Evolutionary conservation across 2,113 vertebrate genomes (phyloP), one percentile per base, ranked within the genome.

Genomic region (Electrona antarctica): DNA sequence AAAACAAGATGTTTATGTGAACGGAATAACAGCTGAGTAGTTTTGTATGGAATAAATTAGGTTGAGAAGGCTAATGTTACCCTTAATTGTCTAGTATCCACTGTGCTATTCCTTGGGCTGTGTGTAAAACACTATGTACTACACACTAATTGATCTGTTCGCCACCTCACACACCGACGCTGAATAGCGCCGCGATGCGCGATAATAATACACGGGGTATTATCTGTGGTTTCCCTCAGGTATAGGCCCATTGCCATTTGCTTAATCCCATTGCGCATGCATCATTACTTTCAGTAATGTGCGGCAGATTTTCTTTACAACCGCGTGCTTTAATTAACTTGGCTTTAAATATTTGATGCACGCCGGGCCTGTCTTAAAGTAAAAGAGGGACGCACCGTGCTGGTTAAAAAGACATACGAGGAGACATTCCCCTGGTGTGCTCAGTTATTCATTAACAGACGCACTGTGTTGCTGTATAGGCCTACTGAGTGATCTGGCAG

Each of bases 261-360:
- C 77, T 64, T 91, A 91, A 93, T 93, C 89, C 90, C 86, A 89
- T 87, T 81, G 87, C 69, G 57, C 84, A 91, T 89, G 90, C 90
- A 90, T 91, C 91, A 92, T 92, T 92, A 91, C 88, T 86, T 91
- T 88, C 83, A 88, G 84, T 90, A 79, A 87, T 82, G 87, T 78
- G 84, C 87, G 84, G 87, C 84, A 70, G 80, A 80, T 91, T 90
- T 91, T 79, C 86, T 90, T 86, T 88, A 87, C 73, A 73, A 74
- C 78, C 78, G 59, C 59, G 55, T 21, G 29, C 73, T 92, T 92
- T 87, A 90, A 93, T 93, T 89, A 88, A 86, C 85, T 86, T 76
- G 62, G 69, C 67, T 81, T 84, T 91, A 87, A 91, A 91, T 90
- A 92, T 92, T 89, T 92, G 65, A 91, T 90, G 83, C 82, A 80